Base-by-base conservation (phyloP, 2,113 vertebrate genomes). In the Hymenochirus boettgeri region DNA sequence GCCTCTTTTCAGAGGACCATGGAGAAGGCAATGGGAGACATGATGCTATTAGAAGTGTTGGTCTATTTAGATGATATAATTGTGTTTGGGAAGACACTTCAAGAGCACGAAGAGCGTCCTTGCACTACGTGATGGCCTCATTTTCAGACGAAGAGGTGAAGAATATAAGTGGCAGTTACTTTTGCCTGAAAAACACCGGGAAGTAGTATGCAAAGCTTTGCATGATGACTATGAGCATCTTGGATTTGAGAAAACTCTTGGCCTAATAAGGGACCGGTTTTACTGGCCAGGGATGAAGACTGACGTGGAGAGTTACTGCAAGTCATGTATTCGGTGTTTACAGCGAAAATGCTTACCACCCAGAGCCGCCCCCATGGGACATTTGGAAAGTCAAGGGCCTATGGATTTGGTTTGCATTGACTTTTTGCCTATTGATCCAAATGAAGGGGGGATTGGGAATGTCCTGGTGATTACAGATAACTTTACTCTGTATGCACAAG, bases 381-480 rank as follows among this genome's bases (percentile, higher is more conserved):
- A 45, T 2, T 22, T 2, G 35, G 39, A 11, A 11, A 60, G 57
- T 21, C 4, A 21, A 7, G 33, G 37, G 3, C 37, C 57, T 9
- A 22, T 60, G 19, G 33, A 22, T 15, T 19, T 60, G 12, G 37
- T 60, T 4, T 46, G 35, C 23, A 46, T 47, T 3, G 3, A 47
- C 45, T 60, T 60, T 31, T 10, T 31, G 29, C 10, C 5, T 10
- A 31, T 31, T 31, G 57, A 60, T 11, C 57, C 57, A 4, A 23
- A 45, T 2, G 17, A 17, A 11, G 24, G 42, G 15, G 57, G 2
- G 7, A 60, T 60, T 11, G 7, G 35, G 5, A 60, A 60, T 22
- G 19, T 60, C 2, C 25, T 60, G 57, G 57, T 60, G 10, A n/a
- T 60, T 6, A 60, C 35, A 3, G 57, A 60, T 60, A 35, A 45